Base-by-base conservation (phyloP, 2,888 invertebrate species). In the Pristionchus japonicus region DNA sequence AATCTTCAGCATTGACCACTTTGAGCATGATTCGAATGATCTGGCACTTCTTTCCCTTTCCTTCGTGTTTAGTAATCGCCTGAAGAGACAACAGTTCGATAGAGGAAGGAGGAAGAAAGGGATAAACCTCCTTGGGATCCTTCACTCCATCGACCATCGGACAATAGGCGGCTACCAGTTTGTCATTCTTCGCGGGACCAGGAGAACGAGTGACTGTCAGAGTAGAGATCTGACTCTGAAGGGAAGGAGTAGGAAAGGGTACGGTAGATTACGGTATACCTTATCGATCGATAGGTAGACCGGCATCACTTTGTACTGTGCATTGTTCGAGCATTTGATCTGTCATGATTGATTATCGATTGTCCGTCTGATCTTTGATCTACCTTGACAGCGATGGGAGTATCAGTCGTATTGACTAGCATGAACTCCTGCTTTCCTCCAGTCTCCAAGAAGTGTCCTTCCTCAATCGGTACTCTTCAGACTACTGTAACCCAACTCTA, bases 1-100 rank as follows among this genome's bases (percentile, higher is more conserved):
- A 86, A n/a, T 86, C 86, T 23, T 86, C 86, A 13, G 86, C 70
- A 86, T 86, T 74, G 34, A 86, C 47, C 49, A 86, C 86, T 47
- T 70, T 86, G 49, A 86, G 52, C 70, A 86, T 70, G 17, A 86
- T 74, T 52, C 86, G 86, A 70, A 86, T 61, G 49, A 49, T 67
- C 34, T 86, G 49, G 49, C 70, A 74, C 74, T 86, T 86, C 86
- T 70, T 47, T 47, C 86, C 86, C 23, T 47, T 74, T 43, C 31
- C 20, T 23, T 86, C 86, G 49, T 49, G 23, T 74, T 67, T 47
- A 20, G 64, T 23, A 11, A 85, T 85, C 6, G 61, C 61, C 85
- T 85, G 40, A 84, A 84, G 23, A 23, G 57, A 84, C 23, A 9
- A 15, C 27, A 7, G 6, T 20, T 34, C 4, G 4, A 15, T 23